Evolutionary conservation across 2,888 invertebrate genomes (phyloP).

Genomic region (Athalia circularis): DNA sequence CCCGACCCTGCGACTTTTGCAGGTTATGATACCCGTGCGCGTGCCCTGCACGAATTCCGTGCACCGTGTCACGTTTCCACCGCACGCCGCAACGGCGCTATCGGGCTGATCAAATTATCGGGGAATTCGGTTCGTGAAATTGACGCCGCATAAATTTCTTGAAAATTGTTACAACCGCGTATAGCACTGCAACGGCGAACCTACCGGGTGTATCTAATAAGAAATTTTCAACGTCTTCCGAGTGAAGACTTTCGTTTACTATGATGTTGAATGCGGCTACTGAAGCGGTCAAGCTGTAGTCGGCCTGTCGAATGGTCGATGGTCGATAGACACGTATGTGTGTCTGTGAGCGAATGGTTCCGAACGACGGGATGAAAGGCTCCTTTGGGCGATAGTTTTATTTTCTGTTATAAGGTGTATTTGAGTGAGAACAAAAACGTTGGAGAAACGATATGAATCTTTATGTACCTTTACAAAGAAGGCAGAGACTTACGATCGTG

Average conservation of each 20-base stretch:
- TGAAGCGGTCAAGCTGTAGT: constrained; percentile 17
- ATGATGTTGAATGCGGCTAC: too few species aligned
- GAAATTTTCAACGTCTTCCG: too few species aligned
- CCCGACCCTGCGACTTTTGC: constrained; percentile 1
- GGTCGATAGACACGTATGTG: constrained; percentile 20
- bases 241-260: too few species aligned
- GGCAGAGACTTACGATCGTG: too few species aligned
- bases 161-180: too few species aligned
- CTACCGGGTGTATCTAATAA: too few species aligned
- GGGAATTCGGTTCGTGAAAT: too few species aligned
- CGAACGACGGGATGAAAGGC: not conserved
- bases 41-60: constrained; percentile 1
- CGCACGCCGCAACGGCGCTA: too few species aligned
- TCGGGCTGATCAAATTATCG: too few species aligned
- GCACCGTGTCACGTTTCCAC: constrained; percentile 42
- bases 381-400: constrained; percentile 15
- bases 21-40: not conserved
- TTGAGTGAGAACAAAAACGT: constrained; percentile 15
- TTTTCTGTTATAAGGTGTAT: not conserved
- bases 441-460: constrained; percentile 33
- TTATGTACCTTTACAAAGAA: constrained; percentile 9
- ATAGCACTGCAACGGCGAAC: too few species aligned
- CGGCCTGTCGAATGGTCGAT: not conserved
- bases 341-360: too few species aligned
- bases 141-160: too few species aligned